Evolutionary conservation across 1,140 invertebrate species (phyloP).

Genomic region (Episyrphus balteatus): DNA sequence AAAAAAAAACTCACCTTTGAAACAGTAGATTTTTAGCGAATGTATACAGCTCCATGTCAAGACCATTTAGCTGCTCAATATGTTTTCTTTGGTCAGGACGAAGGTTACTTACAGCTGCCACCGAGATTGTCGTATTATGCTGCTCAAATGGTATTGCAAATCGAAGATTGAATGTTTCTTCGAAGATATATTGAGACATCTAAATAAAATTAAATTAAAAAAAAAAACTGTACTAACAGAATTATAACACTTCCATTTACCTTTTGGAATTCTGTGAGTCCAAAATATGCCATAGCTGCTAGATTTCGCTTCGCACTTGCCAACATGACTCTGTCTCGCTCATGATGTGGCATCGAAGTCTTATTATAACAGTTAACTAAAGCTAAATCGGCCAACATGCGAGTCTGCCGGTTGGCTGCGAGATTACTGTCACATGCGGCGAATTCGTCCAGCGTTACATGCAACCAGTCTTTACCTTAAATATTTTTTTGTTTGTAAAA

Average conservation of each 20-base stretch:
- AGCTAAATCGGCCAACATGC: constrained; percentile 93
- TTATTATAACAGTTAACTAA: constrained; percentile 92
- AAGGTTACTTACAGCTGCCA: constrained; percentile 60
- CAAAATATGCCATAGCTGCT: constrained; percentile 91
- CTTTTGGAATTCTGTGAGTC: constrained; percentile 90
- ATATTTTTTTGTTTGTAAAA: not conserved
- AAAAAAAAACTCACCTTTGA: too few species aligned
- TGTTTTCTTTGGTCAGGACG: constrained; percentile 57
- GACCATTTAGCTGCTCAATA: constrained; percentile 69
- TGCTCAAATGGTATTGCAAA: constrained; percentile 82
- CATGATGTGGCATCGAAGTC: constrained; percentile 54
- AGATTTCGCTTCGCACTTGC: constrained; percentile 92
- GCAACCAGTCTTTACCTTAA: constrained; percentile 47
- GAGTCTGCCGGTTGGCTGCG: constrained; percentile 89
- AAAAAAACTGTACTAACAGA: not conserved
- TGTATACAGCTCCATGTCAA: constrained; percentile 89
- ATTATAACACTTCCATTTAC: constrained; percentile 34
- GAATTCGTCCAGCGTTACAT: constrained; percentile 69
- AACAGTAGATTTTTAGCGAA: constrained; percentile 86
- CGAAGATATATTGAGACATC: constrained; percentile 92
- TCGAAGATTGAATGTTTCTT: constrained; percentile 89
- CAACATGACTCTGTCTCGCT: constrained; percentile 71
- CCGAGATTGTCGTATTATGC: constrained; percentile 79
- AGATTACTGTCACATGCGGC: constrained; percentile 84
- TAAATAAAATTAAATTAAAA: constrained; percentile 23